Evolutionary conservation across 1,140 invertebrate genomes (phyloP), one percentile per base, ranked within the genome.

Genomic region (Lasioglossum baleicum): DNA sequence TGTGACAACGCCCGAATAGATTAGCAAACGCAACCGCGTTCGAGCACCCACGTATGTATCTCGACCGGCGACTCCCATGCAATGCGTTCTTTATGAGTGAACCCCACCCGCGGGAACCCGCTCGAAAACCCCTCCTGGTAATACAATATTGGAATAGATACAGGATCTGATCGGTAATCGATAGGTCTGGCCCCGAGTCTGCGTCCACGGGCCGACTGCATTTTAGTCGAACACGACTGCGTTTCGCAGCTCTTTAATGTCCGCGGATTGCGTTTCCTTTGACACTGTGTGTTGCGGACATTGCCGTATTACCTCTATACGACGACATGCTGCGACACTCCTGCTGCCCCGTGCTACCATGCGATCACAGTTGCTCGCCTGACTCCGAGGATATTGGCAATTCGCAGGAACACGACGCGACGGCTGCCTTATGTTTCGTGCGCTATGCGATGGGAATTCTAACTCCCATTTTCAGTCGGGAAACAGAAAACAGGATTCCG

Each of bases 161-260:
- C 77, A 35, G 68, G 63, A 84, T 84, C 81, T 69, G 83, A 84
- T 84, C 83, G 44, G 76, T 84, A 84, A 84, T 84, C 82, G 82
- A 84, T 83, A 83, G 76, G 66, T 60, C 58, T 72, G 48, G 71
- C 40, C 20, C 42, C 61, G 48, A 53, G 61, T 75, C 40, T 20
- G 53, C 15, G 76, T 65, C 60, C 63, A 64, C 68, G 20, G 60
- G 76, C 42, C 56, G 67, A 64, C 76, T 78, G 69, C 68, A 65
- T 72, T 78, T 78, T 72, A 78, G 17, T 72, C 60, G 76, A 56
- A 78, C 76, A 65, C 58, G 69, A 64, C 51, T 78, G 48, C 76
- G 76, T 78, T 78, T 72, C 76, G 53, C 76, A 58, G 75, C 67
- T 78, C n/a, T 35, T 71, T 78, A 42, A 71, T 40, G 56, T n/a